phyloP scores from a whole-genome alignment of 2,888 invertebrate species.

The Erebia palarica region DNA sequence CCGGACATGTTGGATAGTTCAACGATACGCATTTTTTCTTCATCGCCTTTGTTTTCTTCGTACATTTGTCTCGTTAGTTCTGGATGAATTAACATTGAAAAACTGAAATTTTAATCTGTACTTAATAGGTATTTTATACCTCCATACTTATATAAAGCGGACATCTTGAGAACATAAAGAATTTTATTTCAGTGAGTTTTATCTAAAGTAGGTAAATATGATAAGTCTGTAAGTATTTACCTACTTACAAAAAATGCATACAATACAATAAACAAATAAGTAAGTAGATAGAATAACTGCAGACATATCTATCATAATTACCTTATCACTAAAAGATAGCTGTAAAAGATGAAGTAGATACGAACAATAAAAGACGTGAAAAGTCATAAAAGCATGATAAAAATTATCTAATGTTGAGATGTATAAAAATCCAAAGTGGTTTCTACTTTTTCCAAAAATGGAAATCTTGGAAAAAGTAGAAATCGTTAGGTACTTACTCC shows the following conservation, averaged over 20 bases:
- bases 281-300: no score
- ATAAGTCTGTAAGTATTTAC: no score
- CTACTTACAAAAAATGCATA: no score
- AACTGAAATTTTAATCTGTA: conserved; percentile 20
- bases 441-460: conserved; percentile 57
- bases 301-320: no score
- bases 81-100: conserved; percentile 32
- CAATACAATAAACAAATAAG: no score
- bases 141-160: no score
- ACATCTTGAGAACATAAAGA: no score
- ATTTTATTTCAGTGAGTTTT: no score
- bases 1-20: conserved; percentile 34
- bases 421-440: not conserved
- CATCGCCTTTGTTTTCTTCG: conserved; percentile 26
- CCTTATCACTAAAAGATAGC: no score
- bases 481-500: conserved; percentile 53
- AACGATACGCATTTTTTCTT: conserved; percentile 20
- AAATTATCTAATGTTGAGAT: not conserved
- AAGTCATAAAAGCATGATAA: not conserved
- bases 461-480: conserved; percentile 48
- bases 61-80: conserved; percentile 19
- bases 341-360: no score
- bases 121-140: not conserved
- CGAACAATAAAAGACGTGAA: not conserved
- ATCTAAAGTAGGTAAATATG: no score